A percentile compares a stretch with the other conserved stretches of the same genome.
Evolutionary conservation across 2,888 invertebrate genomes (phyloP).

Genomic region (Sinhomidia bicolor): DNA sequence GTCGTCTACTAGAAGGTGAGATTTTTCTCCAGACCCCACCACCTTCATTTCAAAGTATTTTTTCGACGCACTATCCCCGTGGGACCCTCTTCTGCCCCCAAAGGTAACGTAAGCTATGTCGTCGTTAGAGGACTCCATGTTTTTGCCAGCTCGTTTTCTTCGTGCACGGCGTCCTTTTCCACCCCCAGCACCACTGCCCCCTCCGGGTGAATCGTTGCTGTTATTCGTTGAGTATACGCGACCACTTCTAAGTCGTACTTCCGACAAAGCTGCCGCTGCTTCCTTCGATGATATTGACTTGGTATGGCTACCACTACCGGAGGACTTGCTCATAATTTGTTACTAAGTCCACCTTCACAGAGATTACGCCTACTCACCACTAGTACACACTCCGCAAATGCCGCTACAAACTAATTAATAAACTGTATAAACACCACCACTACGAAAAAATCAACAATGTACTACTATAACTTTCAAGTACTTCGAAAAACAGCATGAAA

Average conservation of each 20-base stretch:
- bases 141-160: conserved; percentile 46
- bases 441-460: background rate
- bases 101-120: conserved; percentile 67
- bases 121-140: conserved; percentile 63
- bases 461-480: background rate
- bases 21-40: conserved; percentile 77
- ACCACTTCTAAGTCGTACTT: conserved; percentile 71
- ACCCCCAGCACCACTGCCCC: conserved; percentile 15
- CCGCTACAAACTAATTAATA: background rate
- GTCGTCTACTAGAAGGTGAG: conserved; percentile 76
- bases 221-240: conserved; percentile 62
- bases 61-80: conserved; percentile 50
- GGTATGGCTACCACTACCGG: conserved; percentile 52
- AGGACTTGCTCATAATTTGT: conserved; percentile 69
- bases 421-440: background rate
- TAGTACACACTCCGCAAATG: background rate
- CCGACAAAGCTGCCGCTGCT: conserved; percentile 53
- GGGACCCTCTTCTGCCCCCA: conserved; percentile 20
- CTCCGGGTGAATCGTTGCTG: conserved; percentile 48
- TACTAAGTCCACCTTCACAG: background rate
- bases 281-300: conserved; percentile 46
- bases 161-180: conserved; percentile 18
- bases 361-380: conserved; percentile 16
- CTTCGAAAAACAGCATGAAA: background rate
- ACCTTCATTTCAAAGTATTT: conserved; percentile 76